Evolutionary conservation across 2,888 invertebrate genomes (phyloP).

Genomic region (Corythucha ciliata): DNA sequence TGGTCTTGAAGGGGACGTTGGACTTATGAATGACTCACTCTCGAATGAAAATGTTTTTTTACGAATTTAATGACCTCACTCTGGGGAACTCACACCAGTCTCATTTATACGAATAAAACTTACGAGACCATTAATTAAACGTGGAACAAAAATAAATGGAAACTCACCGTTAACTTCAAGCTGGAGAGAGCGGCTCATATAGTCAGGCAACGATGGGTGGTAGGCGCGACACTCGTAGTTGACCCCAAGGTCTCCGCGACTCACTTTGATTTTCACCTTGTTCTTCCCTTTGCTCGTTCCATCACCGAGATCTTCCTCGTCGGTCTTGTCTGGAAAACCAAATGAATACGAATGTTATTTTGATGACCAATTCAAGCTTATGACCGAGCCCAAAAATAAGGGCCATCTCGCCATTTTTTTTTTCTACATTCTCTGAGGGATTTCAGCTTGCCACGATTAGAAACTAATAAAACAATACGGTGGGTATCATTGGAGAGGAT

Average conservation of each 20-base stretch:
- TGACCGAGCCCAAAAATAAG: too few species aligned
- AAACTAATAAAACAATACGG: too few species aligned
- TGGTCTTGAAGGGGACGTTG: too few species aligned
- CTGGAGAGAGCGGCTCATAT: slow-evolving; percentile 51
- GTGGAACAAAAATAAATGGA: neutral
- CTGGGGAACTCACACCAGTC: neutral
- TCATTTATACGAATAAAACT: neutral
- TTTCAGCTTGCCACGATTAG: too few species aligned
- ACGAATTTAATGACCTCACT: too few species aligned
- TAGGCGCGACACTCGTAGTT: slow-evolving; percentile 62
- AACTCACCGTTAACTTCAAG: slow-evolving; percentile 66
- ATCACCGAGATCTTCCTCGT: slow-evolving; percentile 45
- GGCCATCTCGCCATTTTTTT: too few species aligned
- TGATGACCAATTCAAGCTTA: too few species aligned
- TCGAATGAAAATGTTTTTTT: too few species aligned
- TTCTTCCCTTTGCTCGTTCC: slow-evolving; percentile 57
- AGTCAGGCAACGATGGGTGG: slow-evolving; percentile 56
- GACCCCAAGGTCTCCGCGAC: slow-evolving; percentile 61
- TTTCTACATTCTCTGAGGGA: too few species aligned
- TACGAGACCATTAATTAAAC: neutral
- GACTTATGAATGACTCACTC: too few species aligned
- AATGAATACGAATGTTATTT: slow-evolving; percentile 24
- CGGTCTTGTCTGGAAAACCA: slow-evolving; percentile 46
- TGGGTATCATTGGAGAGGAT: too few species aligned
- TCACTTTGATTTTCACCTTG: slow-evolving; percentile 54